Base-by-base conservation (phyloP, 1,140 invertebrate genomes). In the Hydropsyche tenuis region DNA sequence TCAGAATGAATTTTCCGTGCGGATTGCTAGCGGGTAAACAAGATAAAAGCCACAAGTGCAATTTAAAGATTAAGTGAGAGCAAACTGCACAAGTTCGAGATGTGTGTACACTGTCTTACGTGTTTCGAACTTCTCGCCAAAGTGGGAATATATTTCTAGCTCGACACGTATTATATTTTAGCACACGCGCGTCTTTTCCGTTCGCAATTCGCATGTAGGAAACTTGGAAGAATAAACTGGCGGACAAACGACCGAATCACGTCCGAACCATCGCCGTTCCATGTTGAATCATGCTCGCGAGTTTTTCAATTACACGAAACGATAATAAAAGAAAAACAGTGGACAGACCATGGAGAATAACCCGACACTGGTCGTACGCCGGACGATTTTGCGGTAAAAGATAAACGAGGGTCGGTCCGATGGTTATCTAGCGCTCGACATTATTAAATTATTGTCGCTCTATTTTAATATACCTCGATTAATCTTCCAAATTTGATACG, bases 31-130 rank as follows among this genome's bases (percentile, higher is more conserved):
- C n/a, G 48, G 48, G 48, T 53, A 53, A 53, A 53, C 48, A 53
- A 53, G 48, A 53, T 53, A 53, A 53, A 53, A 53, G 48, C 48
- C 16, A 53, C 48, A 53, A 53, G 48, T 53, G 48, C 48, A 53
- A 53, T 53, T 53, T 53, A 16, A 53, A 53, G 48, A 53, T 53
- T 53, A 53, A 53, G 48, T 53, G 48, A 53, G 16, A 53, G 16
- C 48, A 53, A 53, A 53, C 48, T 53, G 48, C 48, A 5, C 14
- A 53, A n/a, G n/a, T 53, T 53, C 18, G 7, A 18, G 18, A 53
- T 20, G 16, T 53, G 6, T 53, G 20, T 53, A 18, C 48, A 18
- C 16, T 20, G 9, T 53, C 48, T 53, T 53, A 53, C 48, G 9
- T 53, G 48, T 20, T 20, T 18, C 14, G 16, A 53, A 18, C n/a